phyloP scores from a whole-genome alignment of 2,888 invertebrate genomes.

The Thyatira batis region DNA sequence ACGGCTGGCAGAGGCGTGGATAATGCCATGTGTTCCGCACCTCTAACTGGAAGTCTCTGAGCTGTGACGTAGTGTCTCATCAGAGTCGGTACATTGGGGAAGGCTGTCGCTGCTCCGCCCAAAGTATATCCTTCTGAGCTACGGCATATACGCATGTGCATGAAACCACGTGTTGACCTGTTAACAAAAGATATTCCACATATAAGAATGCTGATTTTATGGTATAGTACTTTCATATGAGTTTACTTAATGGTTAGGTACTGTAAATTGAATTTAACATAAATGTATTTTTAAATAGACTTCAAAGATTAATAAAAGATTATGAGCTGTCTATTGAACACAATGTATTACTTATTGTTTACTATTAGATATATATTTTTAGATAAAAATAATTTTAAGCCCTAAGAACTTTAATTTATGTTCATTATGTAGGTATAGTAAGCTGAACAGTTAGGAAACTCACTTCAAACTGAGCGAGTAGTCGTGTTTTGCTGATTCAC shows the following conservation, averaged over 20 bases:
- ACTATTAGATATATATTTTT: no score
- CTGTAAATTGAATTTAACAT: no score
- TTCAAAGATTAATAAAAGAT: no score
- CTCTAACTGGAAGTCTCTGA: constrained; percentile 95
- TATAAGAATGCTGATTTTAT: background rate
- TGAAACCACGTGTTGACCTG: constrained; percentile 96
- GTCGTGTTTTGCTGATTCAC: constrained; percentile 96
- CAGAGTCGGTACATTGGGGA: constrained; percentile 96
- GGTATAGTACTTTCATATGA: no score
- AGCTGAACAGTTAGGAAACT: constrained; percentile 59
- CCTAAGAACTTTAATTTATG: no score
- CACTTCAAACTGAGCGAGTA: constrained; percentile 97
- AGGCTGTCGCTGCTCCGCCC: constrained; percentile 96
- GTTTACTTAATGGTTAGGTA: no score
- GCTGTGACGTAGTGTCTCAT: constrained; percentile 94
- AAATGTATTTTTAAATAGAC: no score
- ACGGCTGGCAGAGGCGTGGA: constrained; percentile 95
- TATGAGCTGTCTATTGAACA: no score
- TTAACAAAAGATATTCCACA: constrained; percentile 36
- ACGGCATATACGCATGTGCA: constrained; percentile 97
- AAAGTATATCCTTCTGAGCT: constrained; percentile 92
- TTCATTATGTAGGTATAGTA: background rate
- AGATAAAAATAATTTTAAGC: no score
- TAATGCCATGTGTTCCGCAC: constrained; percentile 98
- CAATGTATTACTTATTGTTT: no score